Base-by-base conservation (phyloP, 2,113 vertebrate genomes). In the Neogobius melanostomus region DNA sequence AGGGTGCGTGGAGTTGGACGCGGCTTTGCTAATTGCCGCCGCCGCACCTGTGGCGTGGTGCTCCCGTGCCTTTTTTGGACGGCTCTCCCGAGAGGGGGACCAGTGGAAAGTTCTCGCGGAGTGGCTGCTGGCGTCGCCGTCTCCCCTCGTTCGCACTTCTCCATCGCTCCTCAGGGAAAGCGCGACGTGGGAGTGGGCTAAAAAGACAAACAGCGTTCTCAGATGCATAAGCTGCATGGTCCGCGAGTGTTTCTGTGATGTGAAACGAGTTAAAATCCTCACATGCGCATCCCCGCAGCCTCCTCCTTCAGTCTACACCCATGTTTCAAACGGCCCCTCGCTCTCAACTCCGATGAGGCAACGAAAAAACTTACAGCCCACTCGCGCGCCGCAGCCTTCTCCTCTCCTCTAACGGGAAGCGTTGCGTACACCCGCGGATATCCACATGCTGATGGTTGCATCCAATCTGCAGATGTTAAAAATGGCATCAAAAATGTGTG, bases 1-100 rank as follows among this genome's bases (percentile, higher is more conserved):
- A 47, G 77, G 81, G 12, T 64, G 73, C 53, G 87, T 74, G 82
- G 87, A 81, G 73, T 91, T 87, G 2, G 79, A 50, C 49, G 36
- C 48, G 63, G 81, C 81, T 69, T 75, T 69, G 69, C 65, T 16
- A 15, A 75, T 15, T 1, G 82, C 49, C 68, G 87, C 88, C 0
- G 82, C 52, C 69, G 87, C 88, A 92, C 92, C 93, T 92, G 93
- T 91, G 82, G 90, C 86, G 75, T 77, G 73, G 11, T 80, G 77
- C 52, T 86, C 82, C 46, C 80, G 28, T 60, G 82, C 81, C 75
- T 74, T 87, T 65, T 60, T 84, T 50, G 72, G 80, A 21, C 47
- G 82, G 73, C 59, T 75, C 64, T 87, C 86, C 52, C 85, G 75
- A 61, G 64, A 76, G 28, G 28, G 3, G 17, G 78, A 73, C 14